phyloP scores from a whole-genome alignment of 92 coral and sea anemone species.

The Nematostella vectensis region DNA sequence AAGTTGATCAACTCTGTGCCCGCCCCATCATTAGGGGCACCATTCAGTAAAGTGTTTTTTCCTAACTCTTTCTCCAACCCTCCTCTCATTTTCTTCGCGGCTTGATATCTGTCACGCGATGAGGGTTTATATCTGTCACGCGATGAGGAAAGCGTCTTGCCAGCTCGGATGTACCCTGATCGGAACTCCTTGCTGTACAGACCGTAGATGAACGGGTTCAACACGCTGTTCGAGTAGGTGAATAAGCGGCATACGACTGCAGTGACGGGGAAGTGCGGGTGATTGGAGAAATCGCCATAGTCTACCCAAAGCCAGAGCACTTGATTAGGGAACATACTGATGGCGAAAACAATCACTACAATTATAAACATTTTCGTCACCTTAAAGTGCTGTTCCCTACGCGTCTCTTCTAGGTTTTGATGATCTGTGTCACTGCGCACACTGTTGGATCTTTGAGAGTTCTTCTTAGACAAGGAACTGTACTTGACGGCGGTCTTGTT shows the following conservation, averaged over 20 bases:
- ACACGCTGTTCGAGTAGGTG: slow-evolving; percentile 73
- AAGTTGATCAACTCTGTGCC: too few species aligned
- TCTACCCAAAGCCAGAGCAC: slow-evolving; percentile 76
- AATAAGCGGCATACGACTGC: slow-evolving; percentile 52
- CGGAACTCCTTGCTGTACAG: slow-evolving; percentile 62
- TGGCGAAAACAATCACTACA: slow-evolving; percentile 73
- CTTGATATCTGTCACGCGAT: too few species aligned
- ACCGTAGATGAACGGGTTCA: slow-evolving; percentile 76
- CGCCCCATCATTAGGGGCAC: too few species aligned
- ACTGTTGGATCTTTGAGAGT: background rate
- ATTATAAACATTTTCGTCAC: slow-evolving; percentile 81
- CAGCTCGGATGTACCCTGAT: slow-evolving; percentile 33
- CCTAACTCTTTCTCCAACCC: too few species aligned
- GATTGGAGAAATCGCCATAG: slow-evolving; percentile 32
- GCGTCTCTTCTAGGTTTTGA: slow-evolving; percentile 1
- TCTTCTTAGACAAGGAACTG: background rate
- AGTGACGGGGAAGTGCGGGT: slow-evolving; percentile 26
- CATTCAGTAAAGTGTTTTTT: too few species aligned
- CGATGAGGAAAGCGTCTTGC: slow-evolving; percentile 14
- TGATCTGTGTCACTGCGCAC: background rate
- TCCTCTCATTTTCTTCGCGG: too few species aligned
- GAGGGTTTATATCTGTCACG: too few species aligned
- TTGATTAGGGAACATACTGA: slow-evolving; percentile 76
- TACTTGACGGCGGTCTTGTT: background rate
- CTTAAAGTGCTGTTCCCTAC: slow-evolving; percentile 71